Percentiles rank a stretch among this genome's conserved stretches.
Evolutionary conservation across 2,797 vertebrate species (phyloP).

Genomic region (Acropternis orthonyx): DNA sequence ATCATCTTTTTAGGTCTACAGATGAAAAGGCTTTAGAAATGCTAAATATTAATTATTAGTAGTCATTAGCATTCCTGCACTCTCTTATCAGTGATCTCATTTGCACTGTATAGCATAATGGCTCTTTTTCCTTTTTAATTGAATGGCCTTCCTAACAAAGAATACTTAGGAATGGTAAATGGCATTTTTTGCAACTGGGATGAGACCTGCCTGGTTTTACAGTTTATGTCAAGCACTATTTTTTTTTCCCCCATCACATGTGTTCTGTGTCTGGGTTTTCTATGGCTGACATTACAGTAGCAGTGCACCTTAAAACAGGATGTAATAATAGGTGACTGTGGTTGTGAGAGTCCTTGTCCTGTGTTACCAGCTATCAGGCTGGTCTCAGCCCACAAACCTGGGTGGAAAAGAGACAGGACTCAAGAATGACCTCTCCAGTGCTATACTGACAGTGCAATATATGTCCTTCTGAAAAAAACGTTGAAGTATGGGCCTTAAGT

Average conservation of each 20-base stretch:
- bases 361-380: not conserved
- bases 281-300: not conserved
- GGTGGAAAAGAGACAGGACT: not conserved
- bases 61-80: constrained; percentile 29
- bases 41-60: constrained; percentile 54
- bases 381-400: not conserved
- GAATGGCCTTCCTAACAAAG: not conserved
- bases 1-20: not conserved
- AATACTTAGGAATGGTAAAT: not conserved
- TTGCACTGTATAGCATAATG: not conserved
- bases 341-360: not conserved
- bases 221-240: not conserved
- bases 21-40: constrained; percentile 58
- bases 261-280: not conserved
- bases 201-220: not conserved
- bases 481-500: not conserved
- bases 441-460: not conserved
- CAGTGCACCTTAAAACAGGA: not conserved
- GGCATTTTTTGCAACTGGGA: not conserved
- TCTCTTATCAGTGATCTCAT: constrained; percentile 17
- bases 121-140: not conserved
- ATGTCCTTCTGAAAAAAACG: not conserved
- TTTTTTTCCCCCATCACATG: not conserved
- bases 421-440: not conserved
- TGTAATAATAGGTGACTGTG: not conserved